phyloP scores from a whole-genome alignment of 1,140 invertebrate genomes.

The Tetraneura akinire region DNA sequence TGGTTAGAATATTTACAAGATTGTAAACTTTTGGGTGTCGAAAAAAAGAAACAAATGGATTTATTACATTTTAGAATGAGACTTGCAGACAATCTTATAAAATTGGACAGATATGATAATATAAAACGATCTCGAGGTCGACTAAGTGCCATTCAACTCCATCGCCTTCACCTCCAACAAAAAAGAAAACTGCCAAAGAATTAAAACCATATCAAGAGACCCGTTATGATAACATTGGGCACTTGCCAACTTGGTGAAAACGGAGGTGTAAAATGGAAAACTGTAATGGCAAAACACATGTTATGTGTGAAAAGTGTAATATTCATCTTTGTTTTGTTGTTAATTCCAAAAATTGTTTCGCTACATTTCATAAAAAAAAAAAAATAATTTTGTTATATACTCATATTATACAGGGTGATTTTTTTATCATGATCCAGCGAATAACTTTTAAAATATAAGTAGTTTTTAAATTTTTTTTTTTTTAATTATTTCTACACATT shows the following conservation, averaged over 20 bases:
- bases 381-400: constrained; percentile 2
- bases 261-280: neutral
- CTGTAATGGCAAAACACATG: neutral
- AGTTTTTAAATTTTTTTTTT: too few species aligned
- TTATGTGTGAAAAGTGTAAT: neutral
- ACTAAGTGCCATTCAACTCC: neutral
- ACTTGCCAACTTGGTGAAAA: neutral
- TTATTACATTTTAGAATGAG: neutral
- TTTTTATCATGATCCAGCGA: too few species aligned
- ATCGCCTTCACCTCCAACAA: neutral
- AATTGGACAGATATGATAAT: neutral
- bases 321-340: neutral
- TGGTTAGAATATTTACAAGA: constrained; percentile 13
- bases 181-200: neutral
- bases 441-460: too few species aligned
- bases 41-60: neutral
- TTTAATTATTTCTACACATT: too few species aligned
- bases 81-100: neutral
- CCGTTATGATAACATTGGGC: neutral
- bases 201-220: neutral
- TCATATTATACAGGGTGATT: too few species aligned
- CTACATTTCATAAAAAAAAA: neutral
- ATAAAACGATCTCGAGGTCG: neutral
- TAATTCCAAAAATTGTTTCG: neutral
- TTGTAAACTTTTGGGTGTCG: constrained; percentile 25